A percentile compares a stretch with the other conserved stretches of the same genome.
Conservation (phyloP, 2,888 invertebrate genomes). For the Aplocera efformata region DNA sequence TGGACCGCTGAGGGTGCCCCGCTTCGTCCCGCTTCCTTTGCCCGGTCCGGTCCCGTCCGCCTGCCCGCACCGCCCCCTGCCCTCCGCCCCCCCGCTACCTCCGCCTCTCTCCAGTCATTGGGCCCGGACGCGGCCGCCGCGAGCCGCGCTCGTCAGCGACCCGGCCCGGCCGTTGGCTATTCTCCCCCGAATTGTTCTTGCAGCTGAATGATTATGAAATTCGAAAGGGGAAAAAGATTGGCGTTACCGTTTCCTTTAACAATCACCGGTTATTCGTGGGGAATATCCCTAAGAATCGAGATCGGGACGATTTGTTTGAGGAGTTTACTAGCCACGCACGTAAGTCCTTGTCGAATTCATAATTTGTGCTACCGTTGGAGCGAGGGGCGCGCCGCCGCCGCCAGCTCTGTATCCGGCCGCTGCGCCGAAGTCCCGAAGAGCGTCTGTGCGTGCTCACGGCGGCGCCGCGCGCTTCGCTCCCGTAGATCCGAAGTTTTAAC, state of each 20-base stretch:
- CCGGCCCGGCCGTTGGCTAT: slow-evolving; percentile 81
- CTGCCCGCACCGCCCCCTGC: slow-evolving; percentile 29
- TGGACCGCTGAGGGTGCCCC: slow-evolving; percentile 82
- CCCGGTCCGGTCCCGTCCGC: slow-evolving; percentile 23
- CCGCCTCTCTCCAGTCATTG: slow-evolving; percentile 64
- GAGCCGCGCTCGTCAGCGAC: slow-evolving; percentile 32
- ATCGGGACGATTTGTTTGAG: slow-evolving; percentile 99
- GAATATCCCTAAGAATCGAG: slow-evolving; percentile 99
- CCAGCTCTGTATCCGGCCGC: slow-evolving; percentile 16
- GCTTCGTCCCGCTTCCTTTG: slow-evolving; percentile 55
- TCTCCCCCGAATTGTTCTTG: slow-evolving; percentile 94
- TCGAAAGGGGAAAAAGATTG: slow-evolving; percentile 99
- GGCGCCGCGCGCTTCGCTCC: slow-evolving; percentile 32
- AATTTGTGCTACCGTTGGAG: slow-evolving; percentile 69
- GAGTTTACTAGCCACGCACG: slow-evolving; percentile 99
- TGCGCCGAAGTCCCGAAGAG: slow-evolving; percentile 8
- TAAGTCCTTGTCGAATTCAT: slow-evolving; percentile 89
- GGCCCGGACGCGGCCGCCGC: slow-evolving; percentile 55
- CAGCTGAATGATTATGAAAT: slow-evolving; percentile 99
- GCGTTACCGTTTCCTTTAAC: slow-evolving; percentile 99
- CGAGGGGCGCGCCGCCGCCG: slow-evolving; percentile 38
- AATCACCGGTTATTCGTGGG: slow-evolving; percentile 99
- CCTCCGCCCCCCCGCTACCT: slow-evolving; percentile 29
- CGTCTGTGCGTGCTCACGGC: slow-evolving; percentile 16
- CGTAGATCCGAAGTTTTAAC: slow-evolving; percentile 46